Percentiles rank a stretch among this genome's conserved stretches.
Evolutionary conservation across 2,797 vertebrate genomes (phyloP).

Genomic region (Capromys pilorides): DNA sequence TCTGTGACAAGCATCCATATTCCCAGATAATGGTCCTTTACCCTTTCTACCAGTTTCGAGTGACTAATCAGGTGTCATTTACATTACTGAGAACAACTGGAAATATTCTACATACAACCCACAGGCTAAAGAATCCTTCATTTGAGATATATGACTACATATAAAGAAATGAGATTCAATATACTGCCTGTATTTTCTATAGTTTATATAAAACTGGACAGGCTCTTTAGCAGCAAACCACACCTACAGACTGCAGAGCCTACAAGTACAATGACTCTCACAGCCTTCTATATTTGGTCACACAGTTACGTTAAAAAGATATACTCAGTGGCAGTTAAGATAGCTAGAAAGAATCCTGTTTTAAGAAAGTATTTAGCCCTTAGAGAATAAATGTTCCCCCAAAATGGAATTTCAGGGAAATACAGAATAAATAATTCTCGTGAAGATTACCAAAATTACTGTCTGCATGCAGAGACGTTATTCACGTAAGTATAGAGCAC

Average conservation of each 20-base stretch:
- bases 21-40: constrained; percentile 65
- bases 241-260: not conserved
- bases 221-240: constrained; percentile 45
- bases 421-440: constrained; percentile 49
- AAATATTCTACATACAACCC: constrained; percentile 5
- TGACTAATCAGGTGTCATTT: constrained; percentile 59
- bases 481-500: not conserved
- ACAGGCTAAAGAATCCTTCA: constrained; percentile 43
- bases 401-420: constrained; percentile 63
- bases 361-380: constrained; percentile 50
- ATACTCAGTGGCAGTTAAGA: constrained; percentile 46
- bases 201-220: constrained; percentile 57
- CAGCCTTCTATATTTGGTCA: constrained; percentile 47
- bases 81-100: constrained; percentile 38
- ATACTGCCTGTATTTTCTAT: constrained; percentile 58
- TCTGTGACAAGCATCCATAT: constrained; percentile 18
- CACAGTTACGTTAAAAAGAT: constrained; percentile 47
- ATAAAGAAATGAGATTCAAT: constrained; percentile 56
- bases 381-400: constrained; percentile 53
- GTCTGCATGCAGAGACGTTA: constrained; percentile 56
- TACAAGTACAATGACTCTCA: constrained; percentile 47
- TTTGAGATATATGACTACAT: constrained; percentile 57
- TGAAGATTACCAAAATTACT: constrained; percentile 54
- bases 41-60: constrained; percentile 61
- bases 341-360: constrained; percentile 49